Conservation (phyloP, 2,797 vertebrate species). For the Tarsius wallacei region DNA sequence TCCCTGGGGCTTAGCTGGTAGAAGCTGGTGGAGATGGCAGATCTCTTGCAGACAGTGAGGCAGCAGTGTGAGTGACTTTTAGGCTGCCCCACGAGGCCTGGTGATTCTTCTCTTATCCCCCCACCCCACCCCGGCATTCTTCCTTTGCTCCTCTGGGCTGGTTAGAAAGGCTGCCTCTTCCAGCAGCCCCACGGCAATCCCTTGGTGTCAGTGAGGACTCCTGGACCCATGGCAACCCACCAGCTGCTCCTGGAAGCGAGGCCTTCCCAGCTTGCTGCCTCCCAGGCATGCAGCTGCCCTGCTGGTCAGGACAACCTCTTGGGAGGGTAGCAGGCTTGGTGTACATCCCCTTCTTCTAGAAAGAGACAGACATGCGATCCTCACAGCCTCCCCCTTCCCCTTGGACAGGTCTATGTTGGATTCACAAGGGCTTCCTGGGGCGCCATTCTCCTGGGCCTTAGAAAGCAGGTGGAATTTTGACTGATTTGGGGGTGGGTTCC, state of each 20-base stretch:
- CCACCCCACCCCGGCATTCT: not conserved
- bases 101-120: not conserved
- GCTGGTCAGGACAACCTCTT: not conserved
- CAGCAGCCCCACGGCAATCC: not conserved
- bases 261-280: no score
- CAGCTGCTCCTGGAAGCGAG: not conserved
- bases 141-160: not conserved
- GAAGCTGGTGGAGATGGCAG: not conserved
- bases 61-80: fast-evolving
- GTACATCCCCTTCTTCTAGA: not conserved
- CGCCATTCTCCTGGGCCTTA: not conserved
- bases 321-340: not conserved
- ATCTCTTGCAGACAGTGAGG: not conserved
- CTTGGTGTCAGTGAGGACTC: not conserved
- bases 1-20: not conserved
- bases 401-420: not conserved
- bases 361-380: not conserved
- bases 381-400: not conserved
- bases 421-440: not conserved
- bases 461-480: not conserved
- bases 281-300: not conserved
- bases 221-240: not conserved
- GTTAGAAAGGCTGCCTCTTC: not conserved
- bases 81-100: fast-evolving
- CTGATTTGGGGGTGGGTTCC: no score